Percentiles rank a stretch among this genome's conserved stretches.
Conservation (phyloP, 2,888 invertebrate genomes). For the Stenichneumon culpator region DNA sequence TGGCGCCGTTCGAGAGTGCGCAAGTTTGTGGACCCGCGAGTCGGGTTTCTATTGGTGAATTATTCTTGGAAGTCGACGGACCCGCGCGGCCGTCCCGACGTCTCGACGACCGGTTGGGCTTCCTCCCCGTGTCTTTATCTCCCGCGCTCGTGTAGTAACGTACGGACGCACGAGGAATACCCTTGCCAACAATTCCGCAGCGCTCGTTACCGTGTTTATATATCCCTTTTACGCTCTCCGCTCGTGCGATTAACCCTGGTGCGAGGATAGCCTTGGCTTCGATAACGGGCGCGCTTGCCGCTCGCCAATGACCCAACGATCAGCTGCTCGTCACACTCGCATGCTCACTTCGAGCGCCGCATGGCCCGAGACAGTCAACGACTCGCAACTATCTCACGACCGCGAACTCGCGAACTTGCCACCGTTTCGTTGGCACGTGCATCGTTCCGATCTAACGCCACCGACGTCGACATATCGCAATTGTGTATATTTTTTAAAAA, state of each 20-base stretch:
- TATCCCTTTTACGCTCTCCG: slow-evolving; percentile 4
- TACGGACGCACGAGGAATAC: slow-evolving; percentile 22
- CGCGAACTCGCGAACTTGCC: slow-evolving; percentile 18
- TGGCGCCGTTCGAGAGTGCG: background rate
- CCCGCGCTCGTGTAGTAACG: background rate
- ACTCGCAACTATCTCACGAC: slow-evolving; percentile 10
- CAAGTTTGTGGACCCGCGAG: background rate
- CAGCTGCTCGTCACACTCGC: background rate
- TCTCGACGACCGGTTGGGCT: slow-evolving; percentile 30
- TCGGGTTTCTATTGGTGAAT: background rate
- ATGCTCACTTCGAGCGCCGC: background rate
- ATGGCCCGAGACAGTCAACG: slow-evolving; percentile 24
- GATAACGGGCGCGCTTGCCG: slow-evolving; percentile 27
- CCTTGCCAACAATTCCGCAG: slow-evolving; percentile 41
- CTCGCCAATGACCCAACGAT: slow-evolving; percentile 26
- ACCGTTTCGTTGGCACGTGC: slow-evolving; percentile 1
- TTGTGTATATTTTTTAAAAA: too few relatives aligned
- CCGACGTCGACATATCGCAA: background rate
- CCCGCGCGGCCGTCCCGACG: slow-evolving; percentile 17
- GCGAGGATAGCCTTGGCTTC: slow-evolving; percentile 54
- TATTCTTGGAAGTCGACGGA: slow-evolving; percentile 23
- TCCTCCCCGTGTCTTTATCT: background rate
- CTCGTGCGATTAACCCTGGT: slow-evolving; percentile 53
- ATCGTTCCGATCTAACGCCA: slow-evolving; percentile 8
- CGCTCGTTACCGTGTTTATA: background rate